These are phyloP conservation scores for Chaetodon trifascialis DNA, from an alignment of 2,113 vertebrate genomes.

Conservation along the genomic window DNA sequence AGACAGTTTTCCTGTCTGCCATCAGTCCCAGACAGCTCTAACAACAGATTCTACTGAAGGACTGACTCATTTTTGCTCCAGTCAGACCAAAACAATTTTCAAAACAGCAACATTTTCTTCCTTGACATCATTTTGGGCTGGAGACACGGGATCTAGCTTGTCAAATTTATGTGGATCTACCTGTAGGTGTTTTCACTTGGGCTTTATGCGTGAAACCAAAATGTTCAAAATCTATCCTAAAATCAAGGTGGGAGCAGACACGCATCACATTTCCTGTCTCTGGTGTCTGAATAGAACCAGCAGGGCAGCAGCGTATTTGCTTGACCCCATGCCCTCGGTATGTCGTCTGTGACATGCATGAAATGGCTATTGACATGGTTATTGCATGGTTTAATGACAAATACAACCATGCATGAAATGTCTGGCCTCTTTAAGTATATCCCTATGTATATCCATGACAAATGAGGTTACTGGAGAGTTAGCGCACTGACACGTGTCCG, in stretches of 20 bases:
- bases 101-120: not conserved
- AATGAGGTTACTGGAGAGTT: conserved; percentile 45
- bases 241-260: not conserved
- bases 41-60: not conserved
- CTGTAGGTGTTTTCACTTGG: not conserved
- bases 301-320: conserved; percentile 12
- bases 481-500: conserved; percentile 21
- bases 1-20: conserved; percentile 27
- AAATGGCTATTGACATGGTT: conserved; percentile 34
- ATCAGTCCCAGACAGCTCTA: conserved; percentile 21
- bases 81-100: not conserved
- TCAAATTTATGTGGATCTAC: not conserved
- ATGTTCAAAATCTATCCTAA: not conserved
- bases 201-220: not conserved
- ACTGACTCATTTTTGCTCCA: conserved; percentile 31
- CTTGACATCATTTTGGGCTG: not conserved
- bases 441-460: conserved; percentile 29
- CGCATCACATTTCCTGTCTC: not conserved
- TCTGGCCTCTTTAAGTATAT: conserved; percentile 38
- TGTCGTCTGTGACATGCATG: conserved; percentile 35
- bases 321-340: conserved; percentile 22
- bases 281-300: not conserved
- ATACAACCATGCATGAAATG: conserved; percentile 22
- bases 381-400: conserved; percentile 54
- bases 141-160: not conserved